Evolutionary conservation across 2,888 invertebrate species (phyloP), one percentile per base, ranked within the genome.

Genomic region (Dioctria rufipes): DNA sequence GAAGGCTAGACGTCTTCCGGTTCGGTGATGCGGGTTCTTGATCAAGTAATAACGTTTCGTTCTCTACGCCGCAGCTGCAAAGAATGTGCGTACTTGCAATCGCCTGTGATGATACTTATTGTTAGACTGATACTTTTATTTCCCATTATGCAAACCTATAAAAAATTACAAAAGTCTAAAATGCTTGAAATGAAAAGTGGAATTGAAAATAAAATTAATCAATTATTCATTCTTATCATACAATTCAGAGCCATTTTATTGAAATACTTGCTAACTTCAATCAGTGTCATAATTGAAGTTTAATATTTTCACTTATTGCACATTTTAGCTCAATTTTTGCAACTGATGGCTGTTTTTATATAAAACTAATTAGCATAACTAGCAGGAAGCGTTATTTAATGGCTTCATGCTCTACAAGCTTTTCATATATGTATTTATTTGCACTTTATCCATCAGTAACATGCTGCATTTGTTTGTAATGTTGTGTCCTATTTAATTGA

Each of bases 401-500:
- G 65, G 42, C 40, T 42, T 65, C 65, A 65, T 65, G 65, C 65
- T 65, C 42, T 65, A 13, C 65, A 40, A 65, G 40, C 65, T 40
- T 65, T 65, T 65, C n/a, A 65, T 65, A 65, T 65, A 42, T 40
- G 40, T 42, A 65, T 65, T 65, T 65, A 25, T 25, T 25, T 25
- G 25, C 25, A 25, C 25, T 25, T 25, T 25, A 25, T 25, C n/a
- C 65, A 40, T 42, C 40, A 42, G n/a, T 65, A 42, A 40, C 65
- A 42, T 65, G 65, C 40, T 65, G 65, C 65, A 65, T 65, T 65
- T 65, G 42, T 65, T 65, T 65, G 65, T 65, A 42, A 5, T 42
- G 42, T 65, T 65, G 65, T 65, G 65, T 11, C 40, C 65, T 25
- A 65, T 65, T 65, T 65, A 65, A 65, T 65, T 65, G 65, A 65